Conservation (phyloP, 2,113 vertebrate genomes). For the Grallaria varia region DNA sequence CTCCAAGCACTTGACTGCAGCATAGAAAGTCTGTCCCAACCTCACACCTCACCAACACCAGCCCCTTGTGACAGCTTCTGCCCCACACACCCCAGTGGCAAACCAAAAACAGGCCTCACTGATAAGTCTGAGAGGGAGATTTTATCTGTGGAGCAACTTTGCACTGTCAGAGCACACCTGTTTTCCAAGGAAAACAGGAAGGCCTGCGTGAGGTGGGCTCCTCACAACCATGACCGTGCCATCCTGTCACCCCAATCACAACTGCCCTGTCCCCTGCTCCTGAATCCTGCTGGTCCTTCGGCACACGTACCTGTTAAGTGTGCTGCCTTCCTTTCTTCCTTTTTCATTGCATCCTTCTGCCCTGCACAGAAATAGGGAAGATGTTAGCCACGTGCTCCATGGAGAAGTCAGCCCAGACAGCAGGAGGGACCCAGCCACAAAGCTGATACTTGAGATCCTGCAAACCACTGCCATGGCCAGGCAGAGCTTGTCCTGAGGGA, state of each 20-base stretch:
- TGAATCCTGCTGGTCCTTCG: background rate
- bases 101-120: background rate
- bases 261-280: background rate
- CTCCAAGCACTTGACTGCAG: background rate
- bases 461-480: background rate
- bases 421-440: background rate
- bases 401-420: background rate
- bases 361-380: constrained; percentile 23
- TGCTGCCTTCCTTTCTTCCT: constrained; percentile 53
- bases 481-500: background rate
- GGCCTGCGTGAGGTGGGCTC: background rate
- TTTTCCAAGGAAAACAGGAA: background rate
- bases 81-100: background rate
- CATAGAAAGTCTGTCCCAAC: background rate
- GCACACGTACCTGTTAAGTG: constrained; percentile 75
- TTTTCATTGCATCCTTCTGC: background rate
- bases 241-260: too few relatives aligned
- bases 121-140: background rate
- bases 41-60: accelerated
- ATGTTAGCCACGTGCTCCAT: accelerated
- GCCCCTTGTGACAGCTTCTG: background rate
- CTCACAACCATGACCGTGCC: accelerated
- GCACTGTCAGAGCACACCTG: accelerated
- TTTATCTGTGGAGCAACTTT: background rate
- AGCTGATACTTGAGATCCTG: background rate